Base-by-base conservation (phyloP, 1,140 invertebrate genomes). In the Druon quercuslanigerum region DNA sequence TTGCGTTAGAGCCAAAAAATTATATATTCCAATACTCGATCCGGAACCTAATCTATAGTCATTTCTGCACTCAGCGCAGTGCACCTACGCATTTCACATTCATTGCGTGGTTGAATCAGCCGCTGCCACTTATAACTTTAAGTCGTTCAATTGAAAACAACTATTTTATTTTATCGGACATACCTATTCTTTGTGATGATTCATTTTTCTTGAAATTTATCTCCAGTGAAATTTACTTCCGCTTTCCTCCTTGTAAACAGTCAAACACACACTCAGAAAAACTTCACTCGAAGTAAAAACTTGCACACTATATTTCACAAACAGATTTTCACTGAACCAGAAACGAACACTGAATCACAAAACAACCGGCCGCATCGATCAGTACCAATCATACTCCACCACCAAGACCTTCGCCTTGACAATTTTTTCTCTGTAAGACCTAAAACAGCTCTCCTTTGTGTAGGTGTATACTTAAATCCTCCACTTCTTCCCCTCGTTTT, bases 341-440 rank as follows among this genome's bases (percentile, higher is more conserved):
- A 66, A 66, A 66, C n/a, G 33, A 66, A 66, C 40, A 66, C 60
- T 66, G 25, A 66, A 66, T 66, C 60, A 66, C 25, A 25, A 66
- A 66, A 40, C 40, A 46, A 66, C 33, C 20, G n/a, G 8, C 14
- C n/a, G 40, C 25, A 66, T 20, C 4, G n/a, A 33, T 20, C 60
- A 14, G 40, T n/a, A 33, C 33, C 60, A 16, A 66, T 40, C 33
- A n/a, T 16, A 66, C 33, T 66, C 60, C 20, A 66, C 33, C 60
- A 46, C 11, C 14, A 33, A 66, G 40, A n/a, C 25, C 60, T 66
- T 40, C 60, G 60, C 40, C 60, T 66, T 66, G 60, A n/a, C 25
- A 66, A 46, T 7, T 66, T 66, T 46, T 40, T 16, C 60, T 66
- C 6, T 33, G 40, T 25, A 13, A 40, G 14, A 40, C 13, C 13